phyloP scores from a whole-genome alignment of 2,888 invertebrate genomes.

The Ametastegia equiseti region DNA sequence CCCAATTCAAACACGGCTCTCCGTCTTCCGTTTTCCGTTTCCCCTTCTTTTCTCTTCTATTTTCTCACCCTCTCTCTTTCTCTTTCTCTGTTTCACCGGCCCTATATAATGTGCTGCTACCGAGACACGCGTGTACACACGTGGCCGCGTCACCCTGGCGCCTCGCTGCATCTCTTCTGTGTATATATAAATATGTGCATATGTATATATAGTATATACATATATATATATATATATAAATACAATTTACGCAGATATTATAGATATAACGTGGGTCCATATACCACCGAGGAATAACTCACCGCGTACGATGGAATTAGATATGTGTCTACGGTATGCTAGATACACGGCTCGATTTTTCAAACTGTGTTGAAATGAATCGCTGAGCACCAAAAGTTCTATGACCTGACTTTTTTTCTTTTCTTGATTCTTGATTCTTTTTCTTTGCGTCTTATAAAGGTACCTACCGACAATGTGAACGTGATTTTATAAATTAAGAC shows the following conservation, averaged over 20 bases:
- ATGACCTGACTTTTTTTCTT: not conserved
- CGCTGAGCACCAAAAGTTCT: not conserved
- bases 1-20: conserved; percentile 40
- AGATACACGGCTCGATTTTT: not conserved
- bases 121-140: not conserved
- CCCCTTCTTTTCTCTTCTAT: not conserved
- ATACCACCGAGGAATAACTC: too few species aligned
- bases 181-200: too few species aligned
- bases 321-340: not conserved
- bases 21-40: conserved; percentile 39
- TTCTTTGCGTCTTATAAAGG: too few species aligned
- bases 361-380: not conserved
- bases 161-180: not conserved
- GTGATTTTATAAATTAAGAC: not conserved
- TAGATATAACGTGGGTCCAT: not conserved
- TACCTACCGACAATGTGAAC: not conserved
- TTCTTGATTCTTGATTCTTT: too few species aligned
- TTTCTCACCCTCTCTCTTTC: not conserved
- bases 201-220: too few species aligned
- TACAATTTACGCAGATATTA: not conserved
- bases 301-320: not conserved
- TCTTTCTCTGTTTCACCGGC: not conserved
- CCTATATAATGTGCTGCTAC: not conserved
- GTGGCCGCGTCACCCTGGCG: conserved; percentile 16
- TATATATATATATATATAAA: not conserved